These are phyloP conservation scores for Rhineura floridana DNA, from an alignment of 2,113 vertebrate species.

Conservation along the genomic window DNA sequence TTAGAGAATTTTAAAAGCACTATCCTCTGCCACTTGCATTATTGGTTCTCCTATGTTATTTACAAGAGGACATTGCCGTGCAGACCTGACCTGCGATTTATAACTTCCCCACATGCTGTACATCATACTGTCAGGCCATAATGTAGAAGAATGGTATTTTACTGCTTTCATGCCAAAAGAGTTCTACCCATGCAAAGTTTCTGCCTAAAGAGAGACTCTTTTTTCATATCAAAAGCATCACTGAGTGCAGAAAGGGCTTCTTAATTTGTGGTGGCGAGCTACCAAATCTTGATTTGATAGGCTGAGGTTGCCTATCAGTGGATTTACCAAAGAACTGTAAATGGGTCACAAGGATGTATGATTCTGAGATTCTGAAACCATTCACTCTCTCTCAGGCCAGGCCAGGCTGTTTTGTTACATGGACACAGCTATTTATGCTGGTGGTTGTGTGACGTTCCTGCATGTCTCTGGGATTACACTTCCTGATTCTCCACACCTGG, in stretches of 20 bases:
- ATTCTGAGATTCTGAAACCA: constrained; percentile 4
- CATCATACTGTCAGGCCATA: constrained; percentile 41
- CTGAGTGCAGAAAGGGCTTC: constrained; percentile 1
- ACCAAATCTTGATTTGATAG: constrained; percentile 44
- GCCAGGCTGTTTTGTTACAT: background rate
- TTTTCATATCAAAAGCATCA: constrained; percentile 41
- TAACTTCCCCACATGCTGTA: constrained; percentile 44
- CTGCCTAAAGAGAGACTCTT: constrained; percentile 45
- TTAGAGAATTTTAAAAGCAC: constrained; percentile 59
- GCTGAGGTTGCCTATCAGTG: constrained; percentile 15
- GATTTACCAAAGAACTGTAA: constrained; percentile 26
- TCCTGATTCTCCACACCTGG: too few relatives aligned
- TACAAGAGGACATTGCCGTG: constrained; percentile 36
- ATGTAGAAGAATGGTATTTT: constrained; percentile 59
- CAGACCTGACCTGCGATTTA: constrained; percentile 60
- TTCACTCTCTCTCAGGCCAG: background rate
- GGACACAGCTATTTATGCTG: background rate
- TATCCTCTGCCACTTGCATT: constrained; percentile 31
- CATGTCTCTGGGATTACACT: too few relatives aligned
- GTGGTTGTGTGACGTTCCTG: too few relatives aligned
- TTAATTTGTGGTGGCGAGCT: background rate
- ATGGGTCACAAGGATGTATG: background rate
- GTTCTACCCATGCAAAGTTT: constrained; percentile 47
- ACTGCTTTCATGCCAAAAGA: constrained; percentile 21
- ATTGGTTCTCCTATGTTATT: constrained; percentile 43